A percentile compares a stretch with the other conserved stretches of the same genome.
phyloP scores from a whole-genome alignment of 2,113 vertebrate genomes.

The Potamarius usumacintae region DNA sequence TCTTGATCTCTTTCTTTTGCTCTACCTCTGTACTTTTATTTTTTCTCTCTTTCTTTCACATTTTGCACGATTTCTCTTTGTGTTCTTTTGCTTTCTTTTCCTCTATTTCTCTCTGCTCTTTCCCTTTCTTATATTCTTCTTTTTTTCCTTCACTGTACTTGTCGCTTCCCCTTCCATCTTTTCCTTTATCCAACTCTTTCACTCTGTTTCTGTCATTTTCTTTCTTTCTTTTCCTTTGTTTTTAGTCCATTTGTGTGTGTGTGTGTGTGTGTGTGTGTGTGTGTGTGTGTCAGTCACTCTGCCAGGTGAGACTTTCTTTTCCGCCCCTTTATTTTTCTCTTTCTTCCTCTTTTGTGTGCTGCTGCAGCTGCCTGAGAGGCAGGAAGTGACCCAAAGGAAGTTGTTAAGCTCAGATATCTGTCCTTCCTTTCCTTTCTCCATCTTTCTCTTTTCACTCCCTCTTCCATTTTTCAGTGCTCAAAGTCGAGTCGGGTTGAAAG shows the following conservation, averaged over 20 bases:
- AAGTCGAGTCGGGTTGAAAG: background rate
- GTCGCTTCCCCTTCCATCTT: background rate
- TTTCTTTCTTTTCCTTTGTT: background rate
- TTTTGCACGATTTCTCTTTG: background rate
- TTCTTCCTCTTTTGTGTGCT: constrained; percentile 13
- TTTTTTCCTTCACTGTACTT: background rate
- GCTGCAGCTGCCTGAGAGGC: background rate
- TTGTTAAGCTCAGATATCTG: constrained; percentile 12
- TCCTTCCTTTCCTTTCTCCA: background rate
- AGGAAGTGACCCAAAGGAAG: constrained; percentile 30
- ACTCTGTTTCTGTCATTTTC: background rate
- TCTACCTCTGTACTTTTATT: background rate
- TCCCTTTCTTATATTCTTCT: background rate
- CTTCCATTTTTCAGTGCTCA: background rate
- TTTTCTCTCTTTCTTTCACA: background rate
- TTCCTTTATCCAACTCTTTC: background rate
- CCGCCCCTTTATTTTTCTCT: constrained; percentile 12
- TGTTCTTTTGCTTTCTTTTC: background rate
- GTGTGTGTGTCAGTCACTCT: constrained; percentile 5
- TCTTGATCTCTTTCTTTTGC: background rate
- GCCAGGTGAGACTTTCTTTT: background rate
- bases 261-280: constrained; percentile 1
- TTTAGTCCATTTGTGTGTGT: constrained; percentile 14
- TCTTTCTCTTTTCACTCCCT: background rate
- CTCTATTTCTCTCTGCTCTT: too few relatives aligned